phyloP scores from a whole-genome alignment of 2,888 invertebrate genomes.

The Nephrocerus scutellatus region DNA sequence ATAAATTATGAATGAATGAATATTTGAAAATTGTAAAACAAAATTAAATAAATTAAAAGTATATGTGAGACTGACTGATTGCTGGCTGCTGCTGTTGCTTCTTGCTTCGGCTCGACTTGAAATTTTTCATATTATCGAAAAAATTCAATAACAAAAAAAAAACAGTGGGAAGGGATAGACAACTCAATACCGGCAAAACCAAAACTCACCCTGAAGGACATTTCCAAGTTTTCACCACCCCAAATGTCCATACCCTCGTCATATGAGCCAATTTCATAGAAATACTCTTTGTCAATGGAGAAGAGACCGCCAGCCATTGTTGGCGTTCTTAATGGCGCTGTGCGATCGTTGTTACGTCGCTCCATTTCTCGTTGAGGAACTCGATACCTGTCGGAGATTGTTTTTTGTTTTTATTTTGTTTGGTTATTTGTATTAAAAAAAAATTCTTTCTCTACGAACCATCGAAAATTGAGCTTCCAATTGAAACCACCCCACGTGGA shows the following conservation, averaged over 20 bases:
- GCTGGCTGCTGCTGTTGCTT: slow-evolving; percentile 4
- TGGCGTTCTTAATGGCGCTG: slow-evolving; percentile 86
- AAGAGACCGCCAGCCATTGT: slow-evolving; percentile 98
- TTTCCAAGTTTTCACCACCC: slow-evolving; percentile 62
- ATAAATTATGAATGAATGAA: slow-evolving; percentile 36
- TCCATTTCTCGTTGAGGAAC: slow-evolving; percentile 97
- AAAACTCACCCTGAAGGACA: slow-evolving; percentile 49
- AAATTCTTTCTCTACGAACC: slow-evolving; percentile 53
- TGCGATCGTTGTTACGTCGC: slow-evolving; percentile 85
- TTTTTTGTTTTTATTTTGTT: neutral
- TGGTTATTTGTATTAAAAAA: neutral
- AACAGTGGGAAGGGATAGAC: slow-evolving; percentile 3
- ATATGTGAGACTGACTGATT: slow-evolving; percentile 3
- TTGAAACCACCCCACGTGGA: slow-evolving; percentile 99
- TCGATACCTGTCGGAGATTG: slow-evolving; percentile 65
- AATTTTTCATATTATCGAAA: slow-evolving; percentile 4
- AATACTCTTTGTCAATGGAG: slow-evolving; percentile 92
- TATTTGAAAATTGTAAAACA: slow-evolving; percentile 17
- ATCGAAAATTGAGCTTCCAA: slow-evolving; percentile 98
- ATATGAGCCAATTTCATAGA: slow-evolving; percentile 95
- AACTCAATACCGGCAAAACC: neutral
- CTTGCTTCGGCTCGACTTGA: neutral
- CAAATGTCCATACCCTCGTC: slow-evolving; percentile 99
- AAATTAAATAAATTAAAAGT: slow-evolving; percentile 16
- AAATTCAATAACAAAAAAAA: slow-evolving; percentile 12